Evolutionary conservation across 2,113 vertebrate genomes (phyloP).

Genomic region (Neogale vison): DNA sequence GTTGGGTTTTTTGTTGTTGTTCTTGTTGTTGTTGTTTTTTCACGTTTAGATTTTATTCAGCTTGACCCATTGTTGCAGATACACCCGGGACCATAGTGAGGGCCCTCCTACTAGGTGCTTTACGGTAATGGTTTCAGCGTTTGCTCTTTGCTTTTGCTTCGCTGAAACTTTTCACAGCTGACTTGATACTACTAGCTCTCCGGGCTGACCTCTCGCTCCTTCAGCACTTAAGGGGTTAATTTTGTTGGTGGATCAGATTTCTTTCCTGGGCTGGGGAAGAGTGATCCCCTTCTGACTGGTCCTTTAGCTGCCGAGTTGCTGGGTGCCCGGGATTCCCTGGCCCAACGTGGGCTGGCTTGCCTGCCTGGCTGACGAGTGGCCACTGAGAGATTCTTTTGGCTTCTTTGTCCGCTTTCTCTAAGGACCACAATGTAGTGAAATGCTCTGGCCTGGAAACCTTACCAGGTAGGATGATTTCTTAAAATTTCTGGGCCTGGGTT

Average conservation of each 20-base stretch:
- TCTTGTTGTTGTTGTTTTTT: background rate
- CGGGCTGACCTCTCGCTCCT: conserved; percentile 78
- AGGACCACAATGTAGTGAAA: conserved; percentile 82
- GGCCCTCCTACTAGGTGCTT: conserved; percentile 60
- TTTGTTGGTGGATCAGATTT: conserved; percentile 86
- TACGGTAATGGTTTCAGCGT: conserved; percentile 64
- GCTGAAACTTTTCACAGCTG: conserved; percentile 80
- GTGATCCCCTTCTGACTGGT: conserved; percentile 80
- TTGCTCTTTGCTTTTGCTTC: conserved; percentile 64
- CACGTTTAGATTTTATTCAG: background rate
- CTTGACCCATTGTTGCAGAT: background rate
- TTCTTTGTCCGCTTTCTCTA: conserved; percentile 80
- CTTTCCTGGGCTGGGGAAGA: conserved; percentile 82
- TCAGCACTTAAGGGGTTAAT: conserved; percentile 88
- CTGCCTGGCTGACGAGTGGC: conserved; percentile 81
- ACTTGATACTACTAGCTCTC: conserved; percentile 74
- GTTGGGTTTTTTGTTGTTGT: no score
- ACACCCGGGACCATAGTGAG: background rate
- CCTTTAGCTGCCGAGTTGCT: conserved; percentile 75
- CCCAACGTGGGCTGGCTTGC: conserved; percentile 58
- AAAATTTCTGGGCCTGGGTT: background rate
- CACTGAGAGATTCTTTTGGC: conserved; percentile 83
- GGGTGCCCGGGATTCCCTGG: conserved; percentile 72
- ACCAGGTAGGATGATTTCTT: conserved; percentile 84
- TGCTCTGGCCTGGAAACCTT: conserved; percentile 81